phyloP scores from a whole-genome alignment of 2,797 vertebrate species.

The Phalanger gymnotis region DNA sequence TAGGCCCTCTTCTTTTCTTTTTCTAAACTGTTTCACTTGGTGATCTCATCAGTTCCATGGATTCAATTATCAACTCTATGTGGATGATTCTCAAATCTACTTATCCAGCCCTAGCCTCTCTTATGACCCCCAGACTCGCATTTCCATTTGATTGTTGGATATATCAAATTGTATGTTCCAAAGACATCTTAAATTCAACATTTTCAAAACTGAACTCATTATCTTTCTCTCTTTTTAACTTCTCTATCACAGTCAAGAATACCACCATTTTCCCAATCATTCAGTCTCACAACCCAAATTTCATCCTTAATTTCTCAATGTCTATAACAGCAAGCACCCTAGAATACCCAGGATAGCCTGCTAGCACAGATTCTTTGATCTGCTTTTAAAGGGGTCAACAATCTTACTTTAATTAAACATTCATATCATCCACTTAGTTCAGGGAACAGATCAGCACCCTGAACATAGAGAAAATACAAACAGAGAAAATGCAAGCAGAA shows the following conservation, averaged over 20 bases:
- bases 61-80: neutral
- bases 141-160: neutral
- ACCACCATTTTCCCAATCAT: neutral
- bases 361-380: too few species aligned
- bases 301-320: neutral
- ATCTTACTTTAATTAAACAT: too few species aligned
- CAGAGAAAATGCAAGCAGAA: too few species aligned
- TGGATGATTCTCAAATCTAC: neutral
- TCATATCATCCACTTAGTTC: too few species aligned
- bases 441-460: too few species aligned
- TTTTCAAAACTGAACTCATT: neutral
- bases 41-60: neutral
- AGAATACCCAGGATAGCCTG: too few species aligned
- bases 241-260: neutral
- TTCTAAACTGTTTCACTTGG: neutral
- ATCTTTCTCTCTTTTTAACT: neutral
- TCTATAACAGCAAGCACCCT: too few species aligned
- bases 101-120: neutral
- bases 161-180: neutral
- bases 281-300: neutral
- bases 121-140: neutral
- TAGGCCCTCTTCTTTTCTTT: neutral
- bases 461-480: too few species aligned
- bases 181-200: neutral
- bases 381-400: too few species aligned